Percentiles rank a stretch among this genome's conserved stretches.
Evolutionary conservation across 2,797 vertebrate species (phyloP).

Genomic region (Coranthus polyacanthus): DNA sequence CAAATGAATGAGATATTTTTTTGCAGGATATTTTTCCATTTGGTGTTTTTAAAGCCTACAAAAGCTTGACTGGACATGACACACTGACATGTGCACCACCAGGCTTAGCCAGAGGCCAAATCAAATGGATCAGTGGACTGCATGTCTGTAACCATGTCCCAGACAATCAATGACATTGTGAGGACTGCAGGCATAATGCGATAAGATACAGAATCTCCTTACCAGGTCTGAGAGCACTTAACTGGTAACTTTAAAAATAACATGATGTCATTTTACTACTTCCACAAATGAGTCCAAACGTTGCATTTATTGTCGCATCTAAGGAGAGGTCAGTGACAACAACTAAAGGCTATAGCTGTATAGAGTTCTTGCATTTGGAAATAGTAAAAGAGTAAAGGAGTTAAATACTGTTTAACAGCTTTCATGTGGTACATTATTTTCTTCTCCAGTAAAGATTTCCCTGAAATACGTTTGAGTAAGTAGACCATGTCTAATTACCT

Average conservation of each 20-base stretch:
- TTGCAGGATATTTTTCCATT: conserved; percentile 8
- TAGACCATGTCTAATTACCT: conserved; percentile 39
- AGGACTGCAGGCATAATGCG: neutral
- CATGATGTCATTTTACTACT: neutral
- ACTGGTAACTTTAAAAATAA: neutral
- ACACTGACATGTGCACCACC: neutral
- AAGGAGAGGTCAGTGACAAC: too few relatives aligned
- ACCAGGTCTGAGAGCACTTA: conserved; percentile 1
- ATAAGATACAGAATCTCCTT: neutral
- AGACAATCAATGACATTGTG: neutral
- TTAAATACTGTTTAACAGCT: conserved; percentile 19
- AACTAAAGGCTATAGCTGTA: too few relatives aligned
- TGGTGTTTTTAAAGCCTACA: conserved; percentile 3
- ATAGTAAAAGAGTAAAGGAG: neutral
- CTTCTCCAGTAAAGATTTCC: conserved; percentile 17
- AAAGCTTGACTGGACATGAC: neutral
- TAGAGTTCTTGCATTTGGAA: conserved; percentile 12
- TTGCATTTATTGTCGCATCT: too few relatives aligned
- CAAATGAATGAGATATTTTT: conserved; percentile 12
- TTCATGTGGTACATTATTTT: conserved; percentile 24
- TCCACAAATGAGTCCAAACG: too few relatives aligned
- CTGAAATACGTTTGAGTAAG: conserved; percentile 27
- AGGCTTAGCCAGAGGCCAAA: neutral
- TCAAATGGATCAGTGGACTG: conserved; percentile 1
- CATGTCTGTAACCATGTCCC: neutral